Percentiles rank a stretch among this genome's conserved stretches.
These are phyloP conservation scores for Stylophora pistillata DNA, from an alignment of 64 coral and sea anemone species.

Conservation along the genomic window DNA sequence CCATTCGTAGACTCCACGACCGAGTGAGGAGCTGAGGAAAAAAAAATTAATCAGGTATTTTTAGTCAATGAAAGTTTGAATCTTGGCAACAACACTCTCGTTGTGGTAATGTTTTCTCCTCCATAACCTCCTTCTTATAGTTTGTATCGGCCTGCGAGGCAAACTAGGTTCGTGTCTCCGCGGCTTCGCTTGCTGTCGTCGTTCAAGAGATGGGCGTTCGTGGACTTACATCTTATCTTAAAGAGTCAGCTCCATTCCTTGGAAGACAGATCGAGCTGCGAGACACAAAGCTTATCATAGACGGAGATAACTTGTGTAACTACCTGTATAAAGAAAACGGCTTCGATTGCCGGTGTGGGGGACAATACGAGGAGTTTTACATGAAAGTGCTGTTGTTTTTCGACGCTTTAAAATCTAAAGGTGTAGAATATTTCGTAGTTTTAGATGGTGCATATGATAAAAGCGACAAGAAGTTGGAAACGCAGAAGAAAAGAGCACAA, in stretches of 20 bases:
- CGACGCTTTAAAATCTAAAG: conserved; percentile 11
- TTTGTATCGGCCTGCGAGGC: background rate
- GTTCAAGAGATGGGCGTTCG: background rate
- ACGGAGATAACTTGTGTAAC: conserved; percentile 49
- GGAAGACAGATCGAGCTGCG: conserved; percentile 48
- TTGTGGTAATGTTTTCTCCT: no score
- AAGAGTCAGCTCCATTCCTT: conserved; percentile 49
- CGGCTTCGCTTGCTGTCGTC: background rate
- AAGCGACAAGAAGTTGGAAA: conserved; percentile 67
- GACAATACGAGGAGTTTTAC: conserved; percentile 69
- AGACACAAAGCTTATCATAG: conserved; percentile 63
- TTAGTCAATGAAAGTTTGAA: no score
- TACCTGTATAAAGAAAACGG: conserved; percentile 46
- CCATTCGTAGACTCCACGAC: no score
- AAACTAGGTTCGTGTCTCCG: background rate
- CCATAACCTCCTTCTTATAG: no score
- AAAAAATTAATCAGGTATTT: no score
- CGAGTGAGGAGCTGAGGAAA: no score
- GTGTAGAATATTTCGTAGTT: conserved; percentile 57
- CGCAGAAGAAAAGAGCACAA: conserved; percentile 8
- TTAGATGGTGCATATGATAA: conserved; percentile 61
- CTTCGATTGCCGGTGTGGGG: conserved; percentile 57
- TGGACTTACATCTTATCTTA: conserved; percentile 48
- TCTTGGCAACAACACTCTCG: no score
- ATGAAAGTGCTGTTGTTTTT: conserved; percentile 47